phyloP scores from a whole-genome alignment of 2,113 vertebrate genomes.

The Pontoporia blainvillei region DNA sequence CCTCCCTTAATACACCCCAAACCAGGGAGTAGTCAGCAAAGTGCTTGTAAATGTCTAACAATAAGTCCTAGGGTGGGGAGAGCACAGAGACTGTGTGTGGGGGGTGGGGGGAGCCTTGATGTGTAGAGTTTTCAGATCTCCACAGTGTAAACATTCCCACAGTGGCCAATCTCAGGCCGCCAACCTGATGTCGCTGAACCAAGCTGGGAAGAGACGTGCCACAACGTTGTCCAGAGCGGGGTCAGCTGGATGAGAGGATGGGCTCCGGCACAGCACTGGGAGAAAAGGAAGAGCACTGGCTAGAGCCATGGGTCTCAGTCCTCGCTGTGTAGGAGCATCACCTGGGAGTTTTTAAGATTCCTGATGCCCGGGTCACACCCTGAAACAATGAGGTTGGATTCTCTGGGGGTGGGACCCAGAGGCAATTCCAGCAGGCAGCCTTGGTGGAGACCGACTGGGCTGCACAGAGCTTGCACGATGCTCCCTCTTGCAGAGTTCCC shows the following conservation, averaged over 20 bases:
- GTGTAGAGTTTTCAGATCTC: background rate
- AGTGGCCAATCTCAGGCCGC: background rate
- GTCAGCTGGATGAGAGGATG: fast-evolving
- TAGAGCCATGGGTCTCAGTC: background rate
- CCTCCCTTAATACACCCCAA: background rate
- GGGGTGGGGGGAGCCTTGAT: too few species aligned
- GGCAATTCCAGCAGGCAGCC: fast-evolving
- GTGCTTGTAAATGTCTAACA: background rate
- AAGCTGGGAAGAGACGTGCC: background rate
- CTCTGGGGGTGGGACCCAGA: background rate
- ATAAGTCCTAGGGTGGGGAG: background rate
- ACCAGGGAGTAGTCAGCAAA: background rate
- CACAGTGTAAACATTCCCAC: too few species aligned
- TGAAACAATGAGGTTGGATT: background rate
- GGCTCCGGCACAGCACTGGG: too few species aligned
- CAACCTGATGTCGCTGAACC: background rate
- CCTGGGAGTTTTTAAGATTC: background rate
- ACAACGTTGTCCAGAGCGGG: background rate
- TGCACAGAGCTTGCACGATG: too few species aligned
- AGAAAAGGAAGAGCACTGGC: background rate
- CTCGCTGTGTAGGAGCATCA: too few species aligned
- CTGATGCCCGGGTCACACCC: background rate
- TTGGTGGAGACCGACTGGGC: background rate
- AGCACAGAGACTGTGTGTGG: too few species aligned
- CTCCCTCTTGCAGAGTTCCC: conserved; percentile 46